These are phyloP conservation scores for Caenorhabditis sp. DNA, from an alignment of 2,888 invertebrate genomes.

Conservation along the genomic window DNA sequence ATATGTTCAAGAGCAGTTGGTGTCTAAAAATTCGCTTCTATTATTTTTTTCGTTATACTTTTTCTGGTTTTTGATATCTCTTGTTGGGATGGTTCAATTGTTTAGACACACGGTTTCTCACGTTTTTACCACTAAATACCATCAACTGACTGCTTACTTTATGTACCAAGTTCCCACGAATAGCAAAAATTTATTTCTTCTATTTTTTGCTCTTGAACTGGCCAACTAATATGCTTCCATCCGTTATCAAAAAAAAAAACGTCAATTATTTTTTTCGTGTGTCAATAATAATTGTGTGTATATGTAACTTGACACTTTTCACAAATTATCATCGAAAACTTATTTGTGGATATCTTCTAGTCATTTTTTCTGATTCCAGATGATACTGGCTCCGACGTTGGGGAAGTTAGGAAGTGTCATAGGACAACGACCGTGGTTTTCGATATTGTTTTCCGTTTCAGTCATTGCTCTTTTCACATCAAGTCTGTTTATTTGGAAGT, in stretches of 20 bases:
- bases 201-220: neutral
- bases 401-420: slow-evolving; percentile 26
- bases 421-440: slow-evolving; percentile 25
- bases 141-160: neutral
- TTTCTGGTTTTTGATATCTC: neutral
- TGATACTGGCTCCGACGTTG: slow-evolving; percentile 36
- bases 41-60: neutral
- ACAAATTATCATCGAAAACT: neutral
- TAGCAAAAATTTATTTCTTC: neutral
- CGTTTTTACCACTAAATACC: neutral
- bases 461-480: neutral
- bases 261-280: neutral
- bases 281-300: neutral
- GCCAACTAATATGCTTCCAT: neutral
- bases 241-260: neutral
- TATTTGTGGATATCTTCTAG: neutral
- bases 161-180: neutral
- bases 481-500: neutral
- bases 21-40: neutral
- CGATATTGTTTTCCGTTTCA: neutral
- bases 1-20: neutral
- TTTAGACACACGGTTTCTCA: neutral
- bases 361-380: slow-evolving; percentile 16
- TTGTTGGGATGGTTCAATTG: neutral
- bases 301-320: neutral